Base-by-base conservation (phyloP, 2,888 invertebrate species). In the Bibio marci region DNA sequence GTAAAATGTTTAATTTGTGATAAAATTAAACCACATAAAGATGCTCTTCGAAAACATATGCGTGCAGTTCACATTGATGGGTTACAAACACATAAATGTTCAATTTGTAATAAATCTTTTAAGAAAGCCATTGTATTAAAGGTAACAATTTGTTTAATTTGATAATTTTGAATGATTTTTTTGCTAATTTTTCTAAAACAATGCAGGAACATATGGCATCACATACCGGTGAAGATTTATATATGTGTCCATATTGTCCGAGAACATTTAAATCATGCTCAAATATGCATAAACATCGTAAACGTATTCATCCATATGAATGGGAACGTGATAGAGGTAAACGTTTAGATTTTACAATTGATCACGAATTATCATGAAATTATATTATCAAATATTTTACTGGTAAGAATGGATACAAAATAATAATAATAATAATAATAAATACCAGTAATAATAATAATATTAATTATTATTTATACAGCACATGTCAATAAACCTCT, bases 181-280 rank as follows among this genome's bases (percentile, higher is more conserved):
- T n/a, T n/a, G n/a, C n/a, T n/a, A n/a, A n/a, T n/a, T n/a, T n/a
- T n/a, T n/a, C n/a, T n/a, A 22, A 22, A 22, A 22, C 22, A 22
- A 22, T 17, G 27, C 38, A 58, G 52, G 60, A 62, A 43, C 61
- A 62, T 44, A 59, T 60, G 55, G 54, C 61, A 15, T 55, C 53
- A 14, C 61, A 62, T 28, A 61, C 61, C 1, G 57, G 59, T 10
- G 60, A 60, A 42, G 55, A 56, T 36, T 45, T 62, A 4, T 62
- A 62, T 45, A 57, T 52, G 38, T 62, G 61, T 31, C 57, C 58
- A 0, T 55, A 58, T 41, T 61, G 60, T 37, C 50, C 58, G 2
- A 56, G 55, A 46, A 61, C 59, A 7, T 62, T 61, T 43, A 61
- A 59, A 41, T 59, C 60, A 8, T 57, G 57, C 48, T 59, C 58